These are phyloP conservation scores for Cheilosia grossa DNA, from an alignment of 2,888 invertebrate genomes.

Conservation along the genomic window DNA sequence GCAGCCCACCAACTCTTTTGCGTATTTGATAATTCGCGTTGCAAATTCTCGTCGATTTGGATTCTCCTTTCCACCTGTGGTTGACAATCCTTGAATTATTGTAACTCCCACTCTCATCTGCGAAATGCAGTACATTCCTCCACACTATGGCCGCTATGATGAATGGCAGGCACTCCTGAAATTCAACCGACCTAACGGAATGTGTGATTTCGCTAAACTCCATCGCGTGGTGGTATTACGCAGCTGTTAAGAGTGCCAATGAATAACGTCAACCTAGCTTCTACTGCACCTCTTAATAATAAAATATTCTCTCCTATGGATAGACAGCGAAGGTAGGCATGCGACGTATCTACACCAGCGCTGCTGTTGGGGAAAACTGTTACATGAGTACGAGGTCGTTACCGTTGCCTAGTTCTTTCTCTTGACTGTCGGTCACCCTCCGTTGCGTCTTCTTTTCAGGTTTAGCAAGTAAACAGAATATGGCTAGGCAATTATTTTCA, in stretches of 20 bases:
- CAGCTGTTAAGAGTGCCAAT: slow-evolving; percentile 55
- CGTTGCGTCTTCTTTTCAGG: slow-evolving; percentile 44
- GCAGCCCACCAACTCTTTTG: no score
- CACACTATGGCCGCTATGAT: neutral
- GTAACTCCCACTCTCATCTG: slow-evolving; percentile 27
- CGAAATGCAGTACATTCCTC: slow-evolving; percentile 21
- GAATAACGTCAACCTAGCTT: slow-evolving; percentile 45
- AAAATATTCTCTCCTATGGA: slow-evolving; percentile 27
- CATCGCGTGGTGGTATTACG: slow-evolving; percentile 34
- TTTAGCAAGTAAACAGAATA: slow-evolving; percentile 49
- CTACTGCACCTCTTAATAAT: slow-evolving; percentile 50
- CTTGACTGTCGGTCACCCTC: slow-evolving; percentile 38
- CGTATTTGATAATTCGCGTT: no score
- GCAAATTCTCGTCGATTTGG: neutral
- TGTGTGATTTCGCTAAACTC: slow-evolving; percentile 58
- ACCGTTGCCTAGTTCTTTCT: slow-evolving; percentile 61
- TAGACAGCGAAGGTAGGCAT: slow-evolving; percentile 4
- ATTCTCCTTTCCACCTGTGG: neutral
- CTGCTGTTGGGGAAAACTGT: slow-evolving; percentile 39
- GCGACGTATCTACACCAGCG: neutral
- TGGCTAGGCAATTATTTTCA: slow-evolving; percentile 42
- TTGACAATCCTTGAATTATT: slow-evolving; percentile 39
- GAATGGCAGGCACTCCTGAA: slow-evolving; percentile 58
- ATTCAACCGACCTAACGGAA: slow-evolving; percentile 60
- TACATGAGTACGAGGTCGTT: slow-evolving; percentile 40